A percentile compares a stretch with the other conserved stretches of the same genome.
phyloP scores from a whole-genome alignment of 2,888 invertebrate genomes.

The Agelastica alni region DNA sequence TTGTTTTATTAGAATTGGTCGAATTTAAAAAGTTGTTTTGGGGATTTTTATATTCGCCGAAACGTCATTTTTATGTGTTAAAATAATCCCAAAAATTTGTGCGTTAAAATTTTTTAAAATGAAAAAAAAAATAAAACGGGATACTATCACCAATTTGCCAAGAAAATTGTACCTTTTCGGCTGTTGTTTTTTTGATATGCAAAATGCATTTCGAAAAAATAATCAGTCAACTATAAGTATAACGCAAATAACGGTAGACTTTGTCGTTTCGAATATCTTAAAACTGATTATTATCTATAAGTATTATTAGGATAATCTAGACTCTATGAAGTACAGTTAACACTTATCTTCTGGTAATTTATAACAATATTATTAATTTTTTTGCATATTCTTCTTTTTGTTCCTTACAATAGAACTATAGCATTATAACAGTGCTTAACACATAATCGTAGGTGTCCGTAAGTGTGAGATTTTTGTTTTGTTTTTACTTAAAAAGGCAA shows the following conservation, averaged over 20 bases:
- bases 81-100: slow-evolving; percentile 11
- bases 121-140: too few relatives aligned
- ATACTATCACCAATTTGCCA: slow-evolving; percentile 26
- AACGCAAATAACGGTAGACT: slow-evolving; percentile 25
- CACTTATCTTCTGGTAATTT: slow-evolving; percentile 57
- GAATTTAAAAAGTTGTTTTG: too few relatives aligned
- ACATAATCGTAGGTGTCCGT: slow-evolving; percentile 26
- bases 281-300: slow-evolving; percentile 36
- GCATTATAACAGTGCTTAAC: slow-evolving; percentile 51
- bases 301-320: slow-evolving; percentile 53
- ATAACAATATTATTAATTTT: slow-evolving; percentile 54
- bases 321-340: slow-evolving; percentile 61
- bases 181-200: slow-evolving; percentile 36
- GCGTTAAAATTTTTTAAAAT: slow-evolving; percentile 6
- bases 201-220: slow-evolving; percentile 38
- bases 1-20: too few relatives aligned
- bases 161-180: slow-evolving; percentile 9
- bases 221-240: slow-evolving; percentile 34
- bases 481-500: slow-evolving; percentile 8
- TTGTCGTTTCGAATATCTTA: slow-evolving; percentile 33
- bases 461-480: slow-evolving; percentile 10
- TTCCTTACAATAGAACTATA: slow-evolving; percentile 50
- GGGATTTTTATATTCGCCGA: too few relatives aligned
- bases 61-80: too few relatives aligned
- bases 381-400: slow-evolving; percentile 43